Conservation (phyloP, 1,140 invertebrate species). For the Drosophila prosaltans region DNA sequence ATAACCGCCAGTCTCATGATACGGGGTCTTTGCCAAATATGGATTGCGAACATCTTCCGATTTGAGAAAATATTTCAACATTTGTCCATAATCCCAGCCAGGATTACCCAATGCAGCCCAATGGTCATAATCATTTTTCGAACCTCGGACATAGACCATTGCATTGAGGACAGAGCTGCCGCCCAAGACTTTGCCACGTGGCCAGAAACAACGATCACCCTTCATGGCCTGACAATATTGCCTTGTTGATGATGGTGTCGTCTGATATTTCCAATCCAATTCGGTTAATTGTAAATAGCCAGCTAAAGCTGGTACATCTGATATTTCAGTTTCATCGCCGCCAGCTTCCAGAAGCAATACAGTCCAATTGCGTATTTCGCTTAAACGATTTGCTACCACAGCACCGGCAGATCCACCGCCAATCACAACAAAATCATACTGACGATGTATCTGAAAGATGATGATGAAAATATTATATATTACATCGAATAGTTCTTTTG, state of each 20-base stretch:
- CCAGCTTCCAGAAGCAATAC: conserved; percentile 93
- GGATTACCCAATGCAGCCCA: conserved; percentile 94
- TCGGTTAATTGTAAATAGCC: conserved; percentile 91
- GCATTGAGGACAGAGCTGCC: conserved; percentile 97
- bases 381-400: conserved; percentile 94
- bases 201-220: conserved; percentile 93
- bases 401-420: conserved; percentile 97
- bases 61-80: conserved; percentile 94
- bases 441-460: conserved; percentile 86
- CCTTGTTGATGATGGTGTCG: conserved; percentile 89
- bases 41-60: conserved; percentile 94
- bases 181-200: conserved; percentile 94
- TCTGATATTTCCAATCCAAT: conserved; percentile 97
- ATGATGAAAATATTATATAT: no score
- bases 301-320: conserved; percentile 90
- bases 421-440: conserved; percentile 93
- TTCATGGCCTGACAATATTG: conserved; percentile 92
- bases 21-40: conserved; percentile 88
- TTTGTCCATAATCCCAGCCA: conserved; percentile 95
- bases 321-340: conserved; percentile 91
- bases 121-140: conserved; percentile 94
- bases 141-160: conserved; percentile 97
- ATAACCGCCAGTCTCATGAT: conserved; percentile 91
- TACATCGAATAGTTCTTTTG: background rate
- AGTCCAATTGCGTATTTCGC: conserved; percentile 90